Evolutionary conservation across 1,140 invertebrate species (phyloP).

Genomic region (Acromyrmex charruanus): DNA sequence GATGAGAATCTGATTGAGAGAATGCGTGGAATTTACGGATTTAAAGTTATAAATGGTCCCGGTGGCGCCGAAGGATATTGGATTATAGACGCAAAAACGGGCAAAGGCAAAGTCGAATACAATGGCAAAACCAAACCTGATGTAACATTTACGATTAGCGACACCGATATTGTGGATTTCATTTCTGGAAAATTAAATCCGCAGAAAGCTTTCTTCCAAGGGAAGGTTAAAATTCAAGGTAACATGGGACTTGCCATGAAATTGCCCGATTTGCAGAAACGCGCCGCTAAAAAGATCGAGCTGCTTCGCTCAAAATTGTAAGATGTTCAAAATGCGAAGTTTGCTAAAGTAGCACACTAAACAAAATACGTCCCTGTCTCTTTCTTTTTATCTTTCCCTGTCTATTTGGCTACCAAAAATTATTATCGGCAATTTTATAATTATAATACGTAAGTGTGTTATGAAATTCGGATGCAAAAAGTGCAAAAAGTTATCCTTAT

Average conservation of each 20-base stretch:
- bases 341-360: background rate
- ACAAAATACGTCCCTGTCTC: background rate
- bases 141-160: constrained; percentile 95
- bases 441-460: constrained; percentile 8
- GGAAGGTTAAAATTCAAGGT: constrained; percentile 97
- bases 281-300: constrained; percentile 91
- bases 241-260: constrained; percentile 99
- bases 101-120: constrained; percentile 94
- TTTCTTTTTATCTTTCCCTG: constrained; percentile 41
- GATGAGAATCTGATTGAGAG: constrained; percentile 93
- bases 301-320: constrained; percentile 92
- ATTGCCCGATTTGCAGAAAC: constrained; percentile 93
- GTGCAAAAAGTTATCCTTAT: constrained; percentile 1
- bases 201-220: constrained; percentile 99
- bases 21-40: constrained; percentile 95
- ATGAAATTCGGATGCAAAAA: background rate
- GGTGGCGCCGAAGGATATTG: constrained; percentile 93
- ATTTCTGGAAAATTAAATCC: constrained; percentile 96
- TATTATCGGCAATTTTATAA: background rate
- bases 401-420: constrained; percentile 49
- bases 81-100: constrained; percentile 96
- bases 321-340: constrained; percentile 56
- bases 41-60: constrained; percentile 93
- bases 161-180: constrained; percentile 94
- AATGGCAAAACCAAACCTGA: constrained; percentile 95